A percentile compares a stretch with the other conserved stretches of the same genome.
Evolutionary conservation across 2,888 invertebrate genomes (phyloP).

Genomic region (Nemurella pictetii): DNA sequence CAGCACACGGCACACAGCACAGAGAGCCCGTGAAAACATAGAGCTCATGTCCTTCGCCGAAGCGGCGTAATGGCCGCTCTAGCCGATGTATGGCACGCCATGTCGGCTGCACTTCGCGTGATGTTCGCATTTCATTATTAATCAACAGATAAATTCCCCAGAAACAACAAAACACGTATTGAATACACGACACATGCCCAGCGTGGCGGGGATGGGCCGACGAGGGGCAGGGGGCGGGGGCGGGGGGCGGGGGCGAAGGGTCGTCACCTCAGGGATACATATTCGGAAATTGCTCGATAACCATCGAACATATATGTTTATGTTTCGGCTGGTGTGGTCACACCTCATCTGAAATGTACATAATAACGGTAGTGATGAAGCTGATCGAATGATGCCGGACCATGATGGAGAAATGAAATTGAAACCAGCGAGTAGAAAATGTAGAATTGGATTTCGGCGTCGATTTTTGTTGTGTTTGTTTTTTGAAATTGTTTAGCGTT

Average conservation of each 20-base stretch:
- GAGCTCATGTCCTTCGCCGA: too few relatives aligned
- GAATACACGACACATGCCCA: conserved; percentile 3
- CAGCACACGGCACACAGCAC: background rate
- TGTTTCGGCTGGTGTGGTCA: conserved; percentile 14
- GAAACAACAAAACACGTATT: conserved; percentile 20
- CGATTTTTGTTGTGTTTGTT: background rate
- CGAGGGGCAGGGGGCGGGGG: background rate
- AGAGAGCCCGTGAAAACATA: too few relatives aligned
- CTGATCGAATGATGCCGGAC: background rate
- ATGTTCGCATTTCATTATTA: conserved; percentile 15
- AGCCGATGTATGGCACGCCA: background rate
- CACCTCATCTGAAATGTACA: conserved; percentile 7
- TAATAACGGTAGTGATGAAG: background rate
- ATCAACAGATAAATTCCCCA: conserved; percentile 24
- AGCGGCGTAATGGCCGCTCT: too few relatives aligned
- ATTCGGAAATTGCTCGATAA: conserved; percentile 25
- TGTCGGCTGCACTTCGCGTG: conserved; percentile 4
- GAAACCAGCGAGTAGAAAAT: background rate
- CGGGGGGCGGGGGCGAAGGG: background rate
- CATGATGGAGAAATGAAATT: background rate
- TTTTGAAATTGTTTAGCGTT: too few relatives aligned
- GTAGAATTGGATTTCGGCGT: background rate
- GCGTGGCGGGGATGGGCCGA: background rate
- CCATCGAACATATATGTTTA: conserved; percentile 10
- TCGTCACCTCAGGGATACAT: conserved; percentile 4